Evolutionary conservation across 2,797 vertebrate species (phyloP).

Genomic region (Pelochelys cantorii): DNA sequence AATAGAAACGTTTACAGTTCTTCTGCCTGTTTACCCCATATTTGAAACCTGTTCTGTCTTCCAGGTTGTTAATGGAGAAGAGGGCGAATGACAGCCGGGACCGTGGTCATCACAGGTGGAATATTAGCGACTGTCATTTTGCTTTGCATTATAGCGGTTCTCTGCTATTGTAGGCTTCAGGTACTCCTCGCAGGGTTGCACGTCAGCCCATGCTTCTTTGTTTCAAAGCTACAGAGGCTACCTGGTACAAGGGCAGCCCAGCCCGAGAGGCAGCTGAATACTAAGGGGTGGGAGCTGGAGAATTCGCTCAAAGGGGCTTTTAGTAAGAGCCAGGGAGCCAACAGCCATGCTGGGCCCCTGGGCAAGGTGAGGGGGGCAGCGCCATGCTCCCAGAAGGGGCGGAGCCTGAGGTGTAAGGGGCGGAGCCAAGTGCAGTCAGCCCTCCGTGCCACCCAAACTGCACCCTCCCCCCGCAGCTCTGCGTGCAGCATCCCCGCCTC

Average conservation of each 20-base stretch:
- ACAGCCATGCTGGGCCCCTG: too few species aligned
- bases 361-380: too few species aligned
- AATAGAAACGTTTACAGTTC: too few species aligned
- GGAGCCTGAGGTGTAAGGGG: too few species aligned
- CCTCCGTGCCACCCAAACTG: too few species aligned
- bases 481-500: too few species aligned
- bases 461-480: too few species aligned
- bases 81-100: conserved; percentile 99
- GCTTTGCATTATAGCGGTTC: conserved; percentile 94
- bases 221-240: not conserved
- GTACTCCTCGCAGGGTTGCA: conserved; percentile 71
- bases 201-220: not conserved
- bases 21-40: fast-evolving
- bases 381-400: too few species aligned
- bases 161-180: conserved; percentile 98
- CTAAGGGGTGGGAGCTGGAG: not conserved
- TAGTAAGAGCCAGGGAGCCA: too few species aligned
- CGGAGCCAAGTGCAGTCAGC: too few species aligned
- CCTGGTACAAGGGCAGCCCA: not conserved
- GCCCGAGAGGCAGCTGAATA: fast-evolving
- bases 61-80: conserved; percentile 96
- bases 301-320: fast-evolving
- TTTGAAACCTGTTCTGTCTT: conserved; percentile 2
- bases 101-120: conserved; percentile 99
- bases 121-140: conserved; percentile 97